A percentile compares a stretch with the other conserved stretches of the same genome.
phyloP scores from a whole-genome alignment of 2,888 invertebrate genomes.

The Coecobrya sp. region DNA sequence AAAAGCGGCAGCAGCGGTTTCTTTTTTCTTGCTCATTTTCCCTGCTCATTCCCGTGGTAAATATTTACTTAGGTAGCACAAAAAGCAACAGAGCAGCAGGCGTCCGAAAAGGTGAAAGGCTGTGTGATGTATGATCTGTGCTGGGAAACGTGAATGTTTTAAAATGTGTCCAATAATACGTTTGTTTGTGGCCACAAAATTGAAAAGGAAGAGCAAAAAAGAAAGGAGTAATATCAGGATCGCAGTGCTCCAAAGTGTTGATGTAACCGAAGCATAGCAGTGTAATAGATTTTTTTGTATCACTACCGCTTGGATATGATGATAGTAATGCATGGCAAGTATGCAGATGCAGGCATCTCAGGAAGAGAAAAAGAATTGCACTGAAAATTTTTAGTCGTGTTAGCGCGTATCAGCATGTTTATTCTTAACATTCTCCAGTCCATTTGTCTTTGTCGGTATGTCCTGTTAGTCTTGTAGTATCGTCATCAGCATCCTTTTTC shows the following conservation, averaged over 20 bases:
- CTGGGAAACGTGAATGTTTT: conserved; percentile 71
- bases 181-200: conserved; percentile 73
- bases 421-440: conserved; percentile 69
- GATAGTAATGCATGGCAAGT: background rate
- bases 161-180: conserved; percentile 77
- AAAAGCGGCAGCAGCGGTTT: conserved; percentile 60
- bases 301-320: conserved; percentile 9
- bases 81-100: conserved; percentile 72
- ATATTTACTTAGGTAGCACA: conserved; percentile 78
- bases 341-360: too few relatives aligned
- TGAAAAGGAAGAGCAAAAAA: conserved; percentile 59
- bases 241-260: background rate
- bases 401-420: conserved; percentile 71
- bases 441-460: conserved; percentile 78
- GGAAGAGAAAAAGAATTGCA: conserved; percentile 59
- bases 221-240: conserved; percentile 66
- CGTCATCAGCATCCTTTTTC: conserved; percentile 11
- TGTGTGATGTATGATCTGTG: conserved; percentile 48
- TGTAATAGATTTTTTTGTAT: conserved; percentile 52
- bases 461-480: conserved; percentile 43
- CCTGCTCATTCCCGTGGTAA: conserved; percentile 70
- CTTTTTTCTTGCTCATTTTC: conserved; percentile 65
- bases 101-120: conserved; percentile 76
- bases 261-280: background rate
- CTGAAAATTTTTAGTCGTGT: conserved; percentile 39